Conservation (phyloP, 1,140 invertebrate genomes). For the Cryptotermes secundus region DNA sequence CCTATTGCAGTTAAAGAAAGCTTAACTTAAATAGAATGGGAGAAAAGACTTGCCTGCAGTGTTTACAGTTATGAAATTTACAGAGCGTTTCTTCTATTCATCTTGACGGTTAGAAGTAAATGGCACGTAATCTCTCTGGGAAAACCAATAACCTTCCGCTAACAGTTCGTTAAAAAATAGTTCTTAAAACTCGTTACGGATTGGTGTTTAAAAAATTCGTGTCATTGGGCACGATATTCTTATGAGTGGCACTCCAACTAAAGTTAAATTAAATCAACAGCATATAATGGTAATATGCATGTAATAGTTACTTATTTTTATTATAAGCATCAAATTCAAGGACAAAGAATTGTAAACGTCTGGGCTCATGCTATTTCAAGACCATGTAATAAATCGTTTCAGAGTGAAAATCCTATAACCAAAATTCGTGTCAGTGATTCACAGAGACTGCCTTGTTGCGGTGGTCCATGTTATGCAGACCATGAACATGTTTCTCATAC, state of each 20-base stretch:
- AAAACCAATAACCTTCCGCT: background rate
- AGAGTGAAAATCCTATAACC: too few relatives aligned
- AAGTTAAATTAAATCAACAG: background rate
- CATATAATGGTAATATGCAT: too few relatives aligned
- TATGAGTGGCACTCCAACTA: background rate
- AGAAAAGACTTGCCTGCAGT: background rate
- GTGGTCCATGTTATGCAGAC: too few relatives aligned
- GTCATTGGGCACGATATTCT: background rate
- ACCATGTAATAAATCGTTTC: too few relatives aligned
- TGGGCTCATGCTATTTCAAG: too few relatives aligned
- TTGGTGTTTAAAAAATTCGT: background rate
- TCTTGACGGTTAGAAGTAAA: background rate
- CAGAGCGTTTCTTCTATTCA: background rate
- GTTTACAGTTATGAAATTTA: background rate
- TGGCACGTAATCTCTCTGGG: background rate
- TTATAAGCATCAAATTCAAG: too few relatives aligned
- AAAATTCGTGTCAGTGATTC: too few relatives aligned
- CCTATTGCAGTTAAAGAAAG: background rate
- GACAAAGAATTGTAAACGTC: too few relatives aligned
- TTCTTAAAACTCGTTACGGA: background rate
- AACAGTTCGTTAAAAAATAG: background rate
- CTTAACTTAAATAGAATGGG: background rate
- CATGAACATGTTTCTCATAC: too few relatives aligned
- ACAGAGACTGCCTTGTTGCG: too few relatives aligned
- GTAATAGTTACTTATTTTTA: too few relatives aligned